Evolutionary conservation across 2,797 vertebrate species (phyloP).

Genomic region (Silurus lanzhouensis): DNA sequence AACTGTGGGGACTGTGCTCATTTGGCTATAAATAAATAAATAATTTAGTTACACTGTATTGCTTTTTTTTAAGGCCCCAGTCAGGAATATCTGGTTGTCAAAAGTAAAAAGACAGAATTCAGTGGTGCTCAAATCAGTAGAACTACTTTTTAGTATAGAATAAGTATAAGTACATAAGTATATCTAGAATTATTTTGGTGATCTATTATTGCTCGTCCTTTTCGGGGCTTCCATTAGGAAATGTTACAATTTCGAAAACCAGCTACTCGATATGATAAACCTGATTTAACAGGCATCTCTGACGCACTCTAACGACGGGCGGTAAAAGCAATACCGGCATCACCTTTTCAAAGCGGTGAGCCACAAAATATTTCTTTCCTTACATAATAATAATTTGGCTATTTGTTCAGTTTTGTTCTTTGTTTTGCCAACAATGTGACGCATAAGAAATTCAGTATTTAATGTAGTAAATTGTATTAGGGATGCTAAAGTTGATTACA

Average conservation of each 20-base stretch:
- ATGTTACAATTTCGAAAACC: neutral
- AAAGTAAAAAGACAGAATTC: neutral
- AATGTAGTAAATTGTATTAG: neutral
- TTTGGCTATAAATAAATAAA: neutral
- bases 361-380: neutral
- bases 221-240: conserved; percentile 3
- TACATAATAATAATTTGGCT: neutral
- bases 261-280: neutral
- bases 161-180: neutral
- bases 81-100: conserved; percentile 1
- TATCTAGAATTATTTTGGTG: neutral
- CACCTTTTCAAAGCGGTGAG: conserved; percentile 1
- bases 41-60: neutral
- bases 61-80: conserved; percentile 10
- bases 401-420: neutral
- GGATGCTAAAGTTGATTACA: neutral
- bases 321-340: neutral
- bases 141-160: neutral
- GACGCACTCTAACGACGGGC: conserved; percentile 6
- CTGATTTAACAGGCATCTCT: conserved; percentile 22
- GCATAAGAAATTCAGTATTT: neutral
- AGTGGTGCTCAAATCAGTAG: neutral
- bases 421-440: neutral
- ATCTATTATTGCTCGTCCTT: neutral
- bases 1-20: neutral